Conservation (phyloP, 2,797 vertebrate species). For the Anisognathus igniventris region DNA sequence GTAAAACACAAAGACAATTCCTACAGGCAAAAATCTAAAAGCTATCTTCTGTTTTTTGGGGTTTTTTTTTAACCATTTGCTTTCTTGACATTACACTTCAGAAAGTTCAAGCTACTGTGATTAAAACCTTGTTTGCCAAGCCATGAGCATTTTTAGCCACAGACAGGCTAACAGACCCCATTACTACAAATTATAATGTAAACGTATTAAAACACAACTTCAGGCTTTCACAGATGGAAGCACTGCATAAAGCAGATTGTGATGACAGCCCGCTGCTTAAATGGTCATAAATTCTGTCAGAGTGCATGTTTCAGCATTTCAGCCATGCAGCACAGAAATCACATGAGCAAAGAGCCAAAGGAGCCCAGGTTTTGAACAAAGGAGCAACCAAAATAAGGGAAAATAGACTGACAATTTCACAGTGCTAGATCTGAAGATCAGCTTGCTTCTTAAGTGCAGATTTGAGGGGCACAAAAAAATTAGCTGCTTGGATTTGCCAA, state of each 20-base stretch:
- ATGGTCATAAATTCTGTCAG: background rate
- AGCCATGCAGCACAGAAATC: background rate
- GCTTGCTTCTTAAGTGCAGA: background rate
- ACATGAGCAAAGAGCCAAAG: background rate
- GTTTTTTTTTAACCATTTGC: background rate
- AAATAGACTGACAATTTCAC: background rate
- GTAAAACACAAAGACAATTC: background rate
- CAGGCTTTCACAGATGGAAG: constrained; percentile 26
- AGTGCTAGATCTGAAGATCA: background rate
- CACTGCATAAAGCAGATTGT: constrained; percentile 27
- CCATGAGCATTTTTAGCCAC: background rate
- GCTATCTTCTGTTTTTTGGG: background rate
- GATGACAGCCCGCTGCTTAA: constrained; percentile 34
- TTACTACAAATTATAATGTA: background rate
- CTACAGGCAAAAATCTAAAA: background rate
- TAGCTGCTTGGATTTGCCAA: background rate
- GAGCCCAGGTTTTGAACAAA: background rate
- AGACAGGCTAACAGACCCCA: background rate
- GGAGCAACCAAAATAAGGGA: background rate
- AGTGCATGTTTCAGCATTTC: background rate
- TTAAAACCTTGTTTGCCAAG: background rate
- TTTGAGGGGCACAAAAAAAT: background rate
- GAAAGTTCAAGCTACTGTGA: background rate
- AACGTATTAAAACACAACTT: background rate
- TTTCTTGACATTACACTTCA: background rate